A percentile compares a stretch with the other conserved stretches of the same genome.
phyloP scores from a whole-genome alignment of 1,140 invertebrate species.

The Glossosoma conforme region DNA sequence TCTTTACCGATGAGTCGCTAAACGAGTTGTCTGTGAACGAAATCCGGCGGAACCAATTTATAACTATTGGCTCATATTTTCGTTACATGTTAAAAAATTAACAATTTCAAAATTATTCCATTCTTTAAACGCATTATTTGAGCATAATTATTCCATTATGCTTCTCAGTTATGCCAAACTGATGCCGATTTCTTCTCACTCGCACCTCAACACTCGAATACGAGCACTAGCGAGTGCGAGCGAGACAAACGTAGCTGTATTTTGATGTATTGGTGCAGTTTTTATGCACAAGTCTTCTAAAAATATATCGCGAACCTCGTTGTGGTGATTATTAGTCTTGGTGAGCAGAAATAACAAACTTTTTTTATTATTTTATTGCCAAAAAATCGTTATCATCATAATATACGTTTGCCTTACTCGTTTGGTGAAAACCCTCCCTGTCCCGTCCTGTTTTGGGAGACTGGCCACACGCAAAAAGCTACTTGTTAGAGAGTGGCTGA shows the following conservation, averaged over 20 bases:
- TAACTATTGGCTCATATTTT: no score
- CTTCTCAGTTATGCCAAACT: neutral
- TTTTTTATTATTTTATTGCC: no score
- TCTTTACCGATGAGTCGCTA: no score
- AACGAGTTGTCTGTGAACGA: no score
- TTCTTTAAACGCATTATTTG: neutral
- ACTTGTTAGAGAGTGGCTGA: no score
- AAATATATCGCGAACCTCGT: slow-evolving; percentile 18
- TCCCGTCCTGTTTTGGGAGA: no score
- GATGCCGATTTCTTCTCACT: slow-evolving; percentile 10
- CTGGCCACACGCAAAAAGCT: no score
- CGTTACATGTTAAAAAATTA: neutral
- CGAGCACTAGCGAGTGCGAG: neutral
- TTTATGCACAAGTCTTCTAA: slow-evolving; percentile 20
- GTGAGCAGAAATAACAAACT: no score
- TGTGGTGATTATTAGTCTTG: slow-evolving; percentile 18
- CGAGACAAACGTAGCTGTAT: slow-evolving; percentile 8
- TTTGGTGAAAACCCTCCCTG: no score
- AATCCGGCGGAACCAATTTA: no score
- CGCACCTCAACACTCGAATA: neutral
- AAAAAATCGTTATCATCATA: no score
- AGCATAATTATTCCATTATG: neutral
- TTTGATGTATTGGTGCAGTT: slow-evolving; percentile 9
- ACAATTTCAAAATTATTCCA: neutral
- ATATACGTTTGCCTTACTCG: no score